Evolutionary conservation across 1,140 invertebrate species (phyloP).

Genomic region (Acyrthosiphon pisum): DNA sequence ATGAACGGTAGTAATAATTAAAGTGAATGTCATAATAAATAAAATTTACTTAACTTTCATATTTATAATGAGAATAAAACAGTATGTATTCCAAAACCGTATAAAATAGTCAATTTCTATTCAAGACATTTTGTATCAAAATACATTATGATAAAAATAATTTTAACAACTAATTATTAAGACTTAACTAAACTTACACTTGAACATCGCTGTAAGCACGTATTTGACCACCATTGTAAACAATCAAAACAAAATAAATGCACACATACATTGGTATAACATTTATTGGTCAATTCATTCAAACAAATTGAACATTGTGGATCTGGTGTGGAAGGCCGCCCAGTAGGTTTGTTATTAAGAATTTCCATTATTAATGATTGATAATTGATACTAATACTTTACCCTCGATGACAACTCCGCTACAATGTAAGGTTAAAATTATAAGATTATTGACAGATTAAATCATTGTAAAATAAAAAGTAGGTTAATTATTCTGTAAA

Average conservation of each 20-base stretch:
- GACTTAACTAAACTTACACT: too few relatives aligned
- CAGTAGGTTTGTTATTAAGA: neutral
- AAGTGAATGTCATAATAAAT: neutral
- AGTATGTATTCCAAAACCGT: too few relatives aligned
- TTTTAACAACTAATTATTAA: neutral
- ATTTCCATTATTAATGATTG: neutral
- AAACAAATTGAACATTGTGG: conserved; percentile 44
- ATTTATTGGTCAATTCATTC: conserved; percentile 37
- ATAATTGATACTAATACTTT: neutral
- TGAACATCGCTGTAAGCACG: too few relatives aligned
- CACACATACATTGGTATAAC: conserved; percentile 36
- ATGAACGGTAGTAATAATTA: too few relatives aligned
- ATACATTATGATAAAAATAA: too few relatives aligned
- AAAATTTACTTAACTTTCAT: too few relatives aligned
- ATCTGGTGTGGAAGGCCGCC: conserved; percentile 3
- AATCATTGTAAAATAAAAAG: neutral
- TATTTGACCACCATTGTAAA: conserved; percentile 35
- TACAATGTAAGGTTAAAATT: neutral
- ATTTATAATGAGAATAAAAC: too few relatives aligned
- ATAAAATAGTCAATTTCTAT: too few relatives aligned
- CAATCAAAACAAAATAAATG: conserved; percentile 53
- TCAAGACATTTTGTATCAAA: too few relatives aligned
- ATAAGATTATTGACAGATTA: neutral
- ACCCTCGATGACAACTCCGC: neutral
- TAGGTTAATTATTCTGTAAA: neutral